phyloP scores from a whole-genome alignment of 2,888 invertebrate genomes.

The Ommatoiulus sabulosus region DNA sequence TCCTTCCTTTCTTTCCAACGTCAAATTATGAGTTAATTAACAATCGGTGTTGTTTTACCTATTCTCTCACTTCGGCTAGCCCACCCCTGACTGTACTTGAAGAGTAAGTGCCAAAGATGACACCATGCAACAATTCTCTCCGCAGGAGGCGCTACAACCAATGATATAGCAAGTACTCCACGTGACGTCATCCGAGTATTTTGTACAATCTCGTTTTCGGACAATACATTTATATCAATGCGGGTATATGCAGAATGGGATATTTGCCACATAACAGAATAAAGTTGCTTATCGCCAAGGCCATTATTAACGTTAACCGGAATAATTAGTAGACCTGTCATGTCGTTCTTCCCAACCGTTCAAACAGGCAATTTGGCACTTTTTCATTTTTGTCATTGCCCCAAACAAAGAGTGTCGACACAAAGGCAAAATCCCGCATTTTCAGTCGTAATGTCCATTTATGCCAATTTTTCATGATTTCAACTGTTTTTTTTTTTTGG shows the following conservation, averaged over 20 bases:
- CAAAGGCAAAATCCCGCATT: not conserved
- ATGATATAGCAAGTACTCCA: not conserved
- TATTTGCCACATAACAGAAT: not conserved
- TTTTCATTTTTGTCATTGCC: not conserved
- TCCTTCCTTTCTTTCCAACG: not conserved
- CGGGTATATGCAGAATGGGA: not conserved
- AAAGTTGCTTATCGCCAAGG: slow-evolving; percentile 37
- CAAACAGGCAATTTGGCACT: not conserved
- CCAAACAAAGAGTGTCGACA: not conserved
- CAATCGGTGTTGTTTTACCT: slow-evolving; percentile 35
- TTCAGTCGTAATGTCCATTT: not conserved
- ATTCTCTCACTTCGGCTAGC: slow-evolving; percentile 12
- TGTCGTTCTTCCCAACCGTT: not conserved
- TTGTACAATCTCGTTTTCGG: not conserved
- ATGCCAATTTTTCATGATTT: not conserved
- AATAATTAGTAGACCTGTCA: slow-evolving; percentile 21
- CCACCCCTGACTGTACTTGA: slow-evolving; percentile 40
- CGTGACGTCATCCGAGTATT: not conserved
- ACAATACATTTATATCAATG: not conserved
- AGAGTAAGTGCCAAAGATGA: slow-evolving; percentile 30
- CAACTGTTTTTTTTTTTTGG: not conserved
- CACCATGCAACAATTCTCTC: not conserved
- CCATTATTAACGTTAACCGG: slow-evolving; percentile 11
- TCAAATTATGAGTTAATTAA: slow-evolving; percentile 35
- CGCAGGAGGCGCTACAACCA: not conserved